A percentile compares a stretch with the other conserved stretches of the same genome.
phyloP scores from a whole-genome alignment of 2,113 vertebrate genomes.

The Hippocampus guttulatus region DNA sequence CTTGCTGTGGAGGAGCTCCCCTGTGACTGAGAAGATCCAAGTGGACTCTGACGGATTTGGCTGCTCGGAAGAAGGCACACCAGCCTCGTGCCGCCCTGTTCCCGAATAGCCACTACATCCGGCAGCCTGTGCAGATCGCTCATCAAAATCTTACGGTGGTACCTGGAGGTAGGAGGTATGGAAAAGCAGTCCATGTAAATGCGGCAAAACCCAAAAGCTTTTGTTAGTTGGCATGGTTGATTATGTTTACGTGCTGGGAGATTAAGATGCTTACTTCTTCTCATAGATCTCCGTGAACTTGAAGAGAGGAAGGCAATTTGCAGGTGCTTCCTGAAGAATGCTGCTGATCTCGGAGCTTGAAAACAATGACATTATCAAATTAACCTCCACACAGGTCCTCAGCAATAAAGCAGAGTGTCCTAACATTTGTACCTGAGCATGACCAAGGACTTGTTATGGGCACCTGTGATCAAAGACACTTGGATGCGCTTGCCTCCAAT shows the following conservation, averaged over 20 bases:
- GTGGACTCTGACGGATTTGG: conserved; percentile 86
- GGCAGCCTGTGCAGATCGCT: conserved; percentile 87
- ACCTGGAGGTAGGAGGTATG: conserved; percentile 64
- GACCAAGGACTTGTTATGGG: conserved; percentile 81
- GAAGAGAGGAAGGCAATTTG: conserved; percentile 89
- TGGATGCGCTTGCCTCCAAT: conserved; percentile 92
- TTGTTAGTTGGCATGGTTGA: neutral
- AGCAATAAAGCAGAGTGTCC: neutral
- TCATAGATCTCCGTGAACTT: conserved; percentile 95
- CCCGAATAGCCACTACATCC: conserved; percentile 83
- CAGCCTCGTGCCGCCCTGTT: conserved; percentile 83
- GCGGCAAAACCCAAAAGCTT: neutral
- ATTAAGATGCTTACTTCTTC: conserved; percentile 80
- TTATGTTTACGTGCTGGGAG: neutral
- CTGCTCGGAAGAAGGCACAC: conserved; percentile 87
- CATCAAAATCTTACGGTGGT: conserved; percentile 80
- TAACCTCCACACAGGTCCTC: neutral
- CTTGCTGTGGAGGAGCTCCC: conserved; percentile 84
- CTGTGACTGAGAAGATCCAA: conserved; percentile 89
- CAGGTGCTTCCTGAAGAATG: conserved; percentile 93
- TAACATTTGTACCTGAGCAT: conserved; percentile 78
- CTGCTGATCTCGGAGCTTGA: conserved; percentile 82
- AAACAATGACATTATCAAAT: conserved; percentile 13
- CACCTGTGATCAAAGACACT: conserved; percentile 85
- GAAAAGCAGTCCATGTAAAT: neutral